Conservation (phyloP, 2,113 vertebrate genomes). For the Colossoma macropomum region DNA sequence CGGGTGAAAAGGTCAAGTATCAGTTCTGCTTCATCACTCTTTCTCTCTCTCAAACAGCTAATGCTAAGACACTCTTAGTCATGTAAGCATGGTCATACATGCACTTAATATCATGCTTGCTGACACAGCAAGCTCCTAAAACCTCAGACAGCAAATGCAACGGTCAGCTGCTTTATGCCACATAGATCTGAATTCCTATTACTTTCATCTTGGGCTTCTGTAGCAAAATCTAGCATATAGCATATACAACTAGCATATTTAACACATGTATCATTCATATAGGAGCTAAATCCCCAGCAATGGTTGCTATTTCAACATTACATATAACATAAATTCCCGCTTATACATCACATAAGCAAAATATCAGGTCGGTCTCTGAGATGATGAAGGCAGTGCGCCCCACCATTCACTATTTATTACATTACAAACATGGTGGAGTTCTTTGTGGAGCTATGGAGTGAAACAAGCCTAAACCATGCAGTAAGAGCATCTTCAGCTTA, state of each 20-base stretch:
- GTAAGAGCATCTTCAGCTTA: no score
- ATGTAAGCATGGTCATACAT: not conserved
- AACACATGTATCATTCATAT: not conserved
- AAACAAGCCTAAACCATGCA: not conserved
- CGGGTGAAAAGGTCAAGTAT: conserved; percentile 61
- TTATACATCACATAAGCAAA: not conserved
- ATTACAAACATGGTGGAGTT: not conserved
- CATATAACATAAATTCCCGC: not conserved
- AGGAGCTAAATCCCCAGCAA: not conserved
- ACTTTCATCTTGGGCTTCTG: not conserved
- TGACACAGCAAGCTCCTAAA: not conserved
- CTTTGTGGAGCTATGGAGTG: not conserved
- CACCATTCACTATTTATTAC: not conserved
- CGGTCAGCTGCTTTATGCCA: not conserved
- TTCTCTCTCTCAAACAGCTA: not conserved
- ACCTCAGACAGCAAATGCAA: not conserved
- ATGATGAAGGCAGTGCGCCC: not conserved
- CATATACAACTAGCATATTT: no score
- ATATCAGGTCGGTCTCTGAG: not conserved
- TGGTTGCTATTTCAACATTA: not conserved
- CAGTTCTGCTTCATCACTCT: conserved; percentile 41
- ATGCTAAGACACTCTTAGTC: conserved; percentile 6
- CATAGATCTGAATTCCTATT: not conserved
- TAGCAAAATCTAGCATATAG: not conserved
- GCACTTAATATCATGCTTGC: not conserved